These are phyloP conservation scores for Onychostoma macrolepis DNA, from an alignment of 2,113 vertebrate genomes.

Conservation along the genomic window DNA sequence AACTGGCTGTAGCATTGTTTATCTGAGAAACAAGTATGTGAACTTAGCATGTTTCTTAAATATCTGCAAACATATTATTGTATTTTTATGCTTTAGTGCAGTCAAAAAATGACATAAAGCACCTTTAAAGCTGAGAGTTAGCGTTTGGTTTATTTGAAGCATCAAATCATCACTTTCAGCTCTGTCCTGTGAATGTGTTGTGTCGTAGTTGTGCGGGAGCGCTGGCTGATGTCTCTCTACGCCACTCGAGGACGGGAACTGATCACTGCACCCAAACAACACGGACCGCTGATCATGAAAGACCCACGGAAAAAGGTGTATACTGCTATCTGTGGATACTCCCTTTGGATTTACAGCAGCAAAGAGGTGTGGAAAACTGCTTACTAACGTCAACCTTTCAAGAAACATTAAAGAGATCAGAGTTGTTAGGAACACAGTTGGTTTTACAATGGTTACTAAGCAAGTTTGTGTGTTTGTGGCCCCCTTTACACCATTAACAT, in stretches of 20 bases:
- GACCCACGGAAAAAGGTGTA: constrained; percentile 68
- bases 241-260: constrained; percentile 64
- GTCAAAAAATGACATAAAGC: no score
- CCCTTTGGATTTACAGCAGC: constrained; percentile 76
- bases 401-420: background rate
- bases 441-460: background rate
- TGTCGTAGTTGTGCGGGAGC: constrained; percentile 66
- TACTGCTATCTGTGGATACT: constrained; percentile 68
- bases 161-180: background rate
- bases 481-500: background rate
- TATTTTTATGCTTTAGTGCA: no score
- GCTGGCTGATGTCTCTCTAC: constrained; percentile 74
- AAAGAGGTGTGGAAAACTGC: constrained; percentile 66
- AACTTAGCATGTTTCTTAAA: background rate
- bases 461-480: background rate
- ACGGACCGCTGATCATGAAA: constrained; percentile 71
- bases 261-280: constrained; percentile 58
- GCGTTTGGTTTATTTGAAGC: background rate
- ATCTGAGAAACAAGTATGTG: no score
- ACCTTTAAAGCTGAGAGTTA: background rate
- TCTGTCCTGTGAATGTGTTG: background rate
- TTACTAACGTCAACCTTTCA: background rate
- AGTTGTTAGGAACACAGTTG: background rate
- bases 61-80: no score
- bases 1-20: background rate